Conservation (phyloP, 2,888 invertebrate species). For the Crocallis elinguaria region DNA sequence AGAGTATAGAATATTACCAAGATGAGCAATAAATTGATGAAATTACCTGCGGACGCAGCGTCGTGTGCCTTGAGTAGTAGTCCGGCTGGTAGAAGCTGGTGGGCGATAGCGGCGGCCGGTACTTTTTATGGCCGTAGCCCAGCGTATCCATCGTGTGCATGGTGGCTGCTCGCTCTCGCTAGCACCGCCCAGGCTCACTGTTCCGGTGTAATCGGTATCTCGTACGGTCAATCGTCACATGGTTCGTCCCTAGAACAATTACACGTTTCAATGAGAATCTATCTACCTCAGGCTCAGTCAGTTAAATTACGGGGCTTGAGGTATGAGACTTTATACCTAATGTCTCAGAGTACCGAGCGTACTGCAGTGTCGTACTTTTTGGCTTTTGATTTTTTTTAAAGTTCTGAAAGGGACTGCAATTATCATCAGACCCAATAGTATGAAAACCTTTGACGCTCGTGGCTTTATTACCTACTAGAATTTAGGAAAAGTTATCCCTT, state of each 20-base stretch:
- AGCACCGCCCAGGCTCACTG: background rate
- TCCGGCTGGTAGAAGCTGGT: slow-evolving; percentile 85
- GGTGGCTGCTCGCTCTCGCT: slow-evolving; percentile 28
- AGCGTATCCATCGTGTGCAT: slow-evolving; percentile 87
- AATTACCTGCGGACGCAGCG: slow-evolving; percentile 80
- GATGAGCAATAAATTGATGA: background rate
- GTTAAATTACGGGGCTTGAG: too few species aligned
- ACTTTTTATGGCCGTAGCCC: slow-evolving; percentile 87
- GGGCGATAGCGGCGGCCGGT: slow-evolving; percentile 85
- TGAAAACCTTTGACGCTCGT: too few species aligned
- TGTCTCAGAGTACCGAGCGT: too few species aligned
- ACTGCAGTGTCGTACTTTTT: too few species aligned
- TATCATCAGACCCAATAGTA: too few species aligned
- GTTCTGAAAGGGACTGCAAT: too few species aligned
- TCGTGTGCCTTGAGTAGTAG: slow-evolving; percentile 79
- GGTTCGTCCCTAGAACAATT: slow-evolving; percentile 47
- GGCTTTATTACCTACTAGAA: too few species aligned
- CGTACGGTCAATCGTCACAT: slow-evolving; percentile 39
- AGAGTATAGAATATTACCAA: too few species aligned
- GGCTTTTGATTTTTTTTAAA: too few species aligned
- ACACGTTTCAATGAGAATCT: background rate
- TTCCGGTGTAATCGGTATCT: background rate
- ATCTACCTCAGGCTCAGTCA: background rate
- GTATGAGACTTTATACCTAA: too few species aligned
- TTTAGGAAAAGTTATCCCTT: too few species aligned